phyloP scores from a whole-genome alignment of 2,113 vertebrate genomes.

The Actinemys pallida region DNA sequence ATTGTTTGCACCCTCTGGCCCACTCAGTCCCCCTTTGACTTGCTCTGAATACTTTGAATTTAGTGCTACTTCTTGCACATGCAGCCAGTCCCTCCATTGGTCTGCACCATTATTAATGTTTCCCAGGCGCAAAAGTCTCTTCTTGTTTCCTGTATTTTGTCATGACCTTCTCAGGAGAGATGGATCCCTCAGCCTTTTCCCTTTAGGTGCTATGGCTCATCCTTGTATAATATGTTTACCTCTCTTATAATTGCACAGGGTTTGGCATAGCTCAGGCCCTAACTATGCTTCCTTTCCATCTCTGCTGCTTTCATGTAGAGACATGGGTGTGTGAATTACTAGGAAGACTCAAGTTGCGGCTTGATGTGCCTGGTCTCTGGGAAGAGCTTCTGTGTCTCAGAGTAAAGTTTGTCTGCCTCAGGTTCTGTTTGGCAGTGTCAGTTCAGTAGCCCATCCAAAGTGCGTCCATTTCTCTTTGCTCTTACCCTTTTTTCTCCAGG shows the following conservation, averaged over 20 bases:
- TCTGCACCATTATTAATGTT: background rate
- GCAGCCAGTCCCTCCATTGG: constrained; percentile 25
- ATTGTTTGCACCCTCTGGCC: background rate
- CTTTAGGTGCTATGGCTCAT: constrained; percentile 65
- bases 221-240: constrained; percentile 73
- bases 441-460: background rate
- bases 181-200: constrained; percentile 62
- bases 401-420: constrained; percentile 50
- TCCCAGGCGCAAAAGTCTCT: constrained; percentile 59
- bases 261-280: constrained; percentile 53
- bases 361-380: constrained; percentile 63
- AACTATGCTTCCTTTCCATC: constrained; percentile 67
- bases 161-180: constrained; percentile 68
- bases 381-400: constrained; percentile 52
- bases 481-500: background rate
- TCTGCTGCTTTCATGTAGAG: constrained; percentile 66
- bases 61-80: background rate
- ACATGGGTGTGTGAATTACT: constrained; percentile 70
- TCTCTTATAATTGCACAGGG: constrained; percentile 64
- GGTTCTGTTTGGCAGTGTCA: constrained; percentile 42
- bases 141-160: constrained; percentile 65
- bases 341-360: constrained; percentile 60
- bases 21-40: background rate
- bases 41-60: constrained; percentile 18
- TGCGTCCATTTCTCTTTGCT: background rate